Evolutionary conservation across 2,113 vertebrate genomes (phyloP), one percentile per base, ranked within the genome.

Genomic region (Notechis scutatus): DNA sequence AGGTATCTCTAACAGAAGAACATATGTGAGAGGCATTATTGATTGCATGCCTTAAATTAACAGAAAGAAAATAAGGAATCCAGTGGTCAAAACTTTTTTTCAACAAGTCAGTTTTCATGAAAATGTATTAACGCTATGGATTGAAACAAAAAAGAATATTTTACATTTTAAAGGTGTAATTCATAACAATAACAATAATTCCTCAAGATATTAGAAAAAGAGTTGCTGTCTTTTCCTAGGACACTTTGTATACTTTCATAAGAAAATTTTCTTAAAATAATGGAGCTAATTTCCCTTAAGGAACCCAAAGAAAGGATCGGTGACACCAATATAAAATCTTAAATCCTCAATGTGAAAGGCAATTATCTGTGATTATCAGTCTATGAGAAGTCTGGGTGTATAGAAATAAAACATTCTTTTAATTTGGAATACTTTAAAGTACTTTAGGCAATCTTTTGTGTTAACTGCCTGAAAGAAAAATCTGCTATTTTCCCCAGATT

Each of bases 11-110:
- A 42, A 42, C 34, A 21, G 7, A 81, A 39, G 34, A 93, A 91
- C n/a, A 94, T 34, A 0, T 11, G 2, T 20, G 47, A 92, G 45
- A 90, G 26, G 56, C 95, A 88, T 88, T 96, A 88, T 91, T 90
- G 34, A 88, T 94, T 85, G 94, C 87, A 14, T 93, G 93, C 57
- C 88, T 92, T 96, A 34, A 90, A 93, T 96, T 91, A 89, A 59
- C 86, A 91, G 0, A 0, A 94, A 87, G 89, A 89, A 92, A 94
- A 93, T 92, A 91, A 90, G 1, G 55, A 50, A 45, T 61, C 89
- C 91, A 91, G 21, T 90, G 95, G 94, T 94, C 94, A 94, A 95
- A 94, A 86, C 29, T 42, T 93, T 91, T 96, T 95, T 90, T 45
- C 88, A 88, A 91, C 61, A 23, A 90, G 18, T 4, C 39, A 50